Evolutionary conservation across 1,140 invertebrate species (phyloP), one percentile per base, ranked within the genome.

Genomic region (Aphelinus certus): DNA sequence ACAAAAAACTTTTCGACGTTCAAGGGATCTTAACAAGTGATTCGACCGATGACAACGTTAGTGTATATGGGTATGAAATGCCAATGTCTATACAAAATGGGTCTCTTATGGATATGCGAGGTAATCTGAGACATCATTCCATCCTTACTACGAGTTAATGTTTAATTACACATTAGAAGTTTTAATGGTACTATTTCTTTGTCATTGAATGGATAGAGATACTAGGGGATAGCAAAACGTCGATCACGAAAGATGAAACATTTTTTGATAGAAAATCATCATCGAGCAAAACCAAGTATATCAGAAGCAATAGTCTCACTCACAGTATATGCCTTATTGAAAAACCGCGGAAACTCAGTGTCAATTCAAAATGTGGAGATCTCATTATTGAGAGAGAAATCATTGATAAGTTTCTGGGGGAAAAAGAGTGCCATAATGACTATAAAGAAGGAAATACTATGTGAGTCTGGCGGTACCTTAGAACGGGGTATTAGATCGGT

Each of bases 41-140:
- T 71, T n/a, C 43, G 1, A 49, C 4, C 3, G 47, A 69, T n/a
- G 62, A 70, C 5, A 75, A 86, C 55, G 49, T 61, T 10, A 63
- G 60, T 64, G 66, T 69, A 76, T 66, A 75, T 48, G 69, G 61
- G 5, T 71, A 47, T 47, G 61, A 71, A 53, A 66, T 9, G 1
- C 48, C 62, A 5, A 1, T 60, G 2, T 9, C n/a, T 3, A 46
- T 71, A 2, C 49, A 61, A 45, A 43, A 71, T 4, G 46, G 48
- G 1, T 69, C 51, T 43, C 1, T 68, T 7, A 42, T 69, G 43
- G 61, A 69, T 46, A 2, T 57, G 45, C 42, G 67, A 63, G 60
- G 66, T 69, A 73, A 48, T 62, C 6, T 46, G 7, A 45, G 26
- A 55, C 57, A 46, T 60, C 45, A 9, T 26, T 0, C 26, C 26